Evolutionary conservation across 53 echinoderm and acorn worm genomes (phyloP), one percentile per base, ranked within the genome.

Genomic region (Patiria pectinifera): DNA sequence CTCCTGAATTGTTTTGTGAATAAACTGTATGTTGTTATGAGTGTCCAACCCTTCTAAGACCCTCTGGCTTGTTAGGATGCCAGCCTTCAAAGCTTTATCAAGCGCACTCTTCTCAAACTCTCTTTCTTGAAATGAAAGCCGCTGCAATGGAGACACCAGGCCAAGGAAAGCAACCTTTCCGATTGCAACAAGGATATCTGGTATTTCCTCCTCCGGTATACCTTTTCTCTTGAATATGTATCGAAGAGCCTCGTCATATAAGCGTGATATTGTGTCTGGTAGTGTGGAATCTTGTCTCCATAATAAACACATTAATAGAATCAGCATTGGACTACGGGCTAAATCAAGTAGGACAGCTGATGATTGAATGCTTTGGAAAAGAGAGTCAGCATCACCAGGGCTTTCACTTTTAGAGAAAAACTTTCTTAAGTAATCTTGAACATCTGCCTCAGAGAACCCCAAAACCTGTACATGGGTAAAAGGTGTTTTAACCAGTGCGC

Each of bases 1-100:
- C 4, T 91, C 91, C 26, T 91, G 91, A 5, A 91, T 24, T 45
- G 91, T 82, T 23, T 91, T 91, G 59, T 91, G 83, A 15, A 82
- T 26, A 71, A 91, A 91, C 49, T 72, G 71, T 6, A 83, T 48
- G 13, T 18, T 82, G 25, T 83, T 69, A 4, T 91, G 35, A 70
- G 4, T 14, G 1, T 83, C 59, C 13, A 72, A 2, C 14, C 71
- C 59, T 14, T 23, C 76, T 25, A 0, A 43, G 49, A 76, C 87
- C 58, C 35, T 74, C 16, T 87, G 87, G 11, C 26, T 58, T 5
- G 24, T 87, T 2, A 87, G 60, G 7, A 87, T 53, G 71, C 87
- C 87, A 18, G 76, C 87, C 24, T 58, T 14, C 46, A 87, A n/a
- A 11, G 87, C 87, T 59, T 0, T 4, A 4, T 58, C 59, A 1